Percentiles rank a stretch among this genome's conserved stretches.
These are phyloP conservation scores for Otolemur crassicaudatus DNA, from an alignment of 2,797 vertebrate species.

Conservation along the genomic window DNA sequence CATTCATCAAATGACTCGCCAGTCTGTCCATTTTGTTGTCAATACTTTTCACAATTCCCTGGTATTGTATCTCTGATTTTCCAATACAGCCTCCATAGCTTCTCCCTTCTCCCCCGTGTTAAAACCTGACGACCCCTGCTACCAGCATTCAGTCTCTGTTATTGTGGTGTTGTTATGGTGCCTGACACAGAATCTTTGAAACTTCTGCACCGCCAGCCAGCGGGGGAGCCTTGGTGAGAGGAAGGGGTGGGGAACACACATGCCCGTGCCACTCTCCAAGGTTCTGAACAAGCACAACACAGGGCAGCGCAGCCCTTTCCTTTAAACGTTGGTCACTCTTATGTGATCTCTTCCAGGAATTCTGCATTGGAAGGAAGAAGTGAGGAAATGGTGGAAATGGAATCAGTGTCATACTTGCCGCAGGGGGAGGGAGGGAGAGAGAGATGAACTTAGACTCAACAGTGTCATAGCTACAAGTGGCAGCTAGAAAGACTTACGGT, in stretches of 20 bases:
- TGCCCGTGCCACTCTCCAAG: conserved; percentile 2
- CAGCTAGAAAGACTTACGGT: not conserved
- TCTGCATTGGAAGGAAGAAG: not conserved
- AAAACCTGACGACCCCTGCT: not conserved
- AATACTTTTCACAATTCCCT: not conserved
- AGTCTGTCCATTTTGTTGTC: not conserved
- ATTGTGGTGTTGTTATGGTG: not conserved
- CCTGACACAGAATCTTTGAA: not conserved
- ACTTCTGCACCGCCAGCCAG: too few relatives aligned
- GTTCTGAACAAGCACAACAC: not conserved
- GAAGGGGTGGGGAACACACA: fast-evolving
- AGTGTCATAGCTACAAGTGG: not conserved
- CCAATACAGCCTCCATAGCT: not conserved
- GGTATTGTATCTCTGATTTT: not conserved
- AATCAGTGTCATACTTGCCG: not conserved
- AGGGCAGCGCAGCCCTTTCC: not conserved
- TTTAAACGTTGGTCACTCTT: not conserved
- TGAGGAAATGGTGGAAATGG: not conserved
- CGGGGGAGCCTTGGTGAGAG: not conserved
- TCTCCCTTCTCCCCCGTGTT: not conserved
- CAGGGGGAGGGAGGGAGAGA: not conserved
- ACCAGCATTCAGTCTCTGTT: not conserved
- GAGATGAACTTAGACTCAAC: not conserved
- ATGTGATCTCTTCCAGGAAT: not conserved
- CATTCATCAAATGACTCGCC: not conserved